Percentiles rank a stretch among this genome's conserved stretches.
Evolutionary conservation across 2,113 vertebrate genomes (phyloP).

Genomic region (Callionymus lyra): DNA sequence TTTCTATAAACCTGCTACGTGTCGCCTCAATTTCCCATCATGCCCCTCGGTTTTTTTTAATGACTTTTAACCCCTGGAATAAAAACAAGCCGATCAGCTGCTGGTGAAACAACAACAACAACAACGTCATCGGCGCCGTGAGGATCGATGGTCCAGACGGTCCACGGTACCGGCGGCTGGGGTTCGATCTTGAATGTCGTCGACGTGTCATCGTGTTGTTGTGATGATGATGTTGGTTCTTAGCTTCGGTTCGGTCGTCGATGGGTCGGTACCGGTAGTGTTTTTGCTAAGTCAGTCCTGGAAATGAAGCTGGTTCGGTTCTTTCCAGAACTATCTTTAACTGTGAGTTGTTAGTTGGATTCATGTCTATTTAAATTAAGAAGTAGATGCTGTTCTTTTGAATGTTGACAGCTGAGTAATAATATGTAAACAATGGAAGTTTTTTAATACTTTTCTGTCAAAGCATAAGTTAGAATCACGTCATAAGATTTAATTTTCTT

Average conservation of each 20-base stretch:
- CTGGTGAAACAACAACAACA: constrained; percentile 72
- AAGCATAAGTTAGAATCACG: constrained; percentile 2
- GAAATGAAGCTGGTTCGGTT: constrained; percentile 27
- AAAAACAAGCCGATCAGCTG: constrained; percentile 90
- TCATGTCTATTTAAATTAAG: too few species aligned
- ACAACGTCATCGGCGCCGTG: constrained; percentile 17
- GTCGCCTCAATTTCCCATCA: constrained; percentile 65
- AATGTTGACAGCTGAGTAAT: constrained; percentile 2
- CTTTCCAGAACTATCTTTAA: constrained; percentile 9
- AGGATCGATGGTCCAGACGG: constrained; percentile 21
- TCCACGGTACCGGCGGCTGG: constrained; percentile 12
- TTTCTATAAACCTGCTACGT: too few species aligned
- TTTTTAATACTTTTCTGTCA: constrained; percentile 15
- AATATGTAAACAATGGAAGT: constrained; percentile 19
- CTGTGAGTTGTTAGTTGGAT: not conserved
- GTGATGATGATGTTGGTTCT: constrained; percentile 14
- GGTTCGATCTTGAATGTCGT: constrained; percentile 9
- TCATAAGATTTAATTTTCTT: too few species aligned
- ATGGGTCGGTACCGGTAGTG: constrained; percentile 13
- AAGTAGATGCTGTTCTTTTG: not conserved
- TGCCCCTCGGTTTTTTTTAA: constrained; percentile 18
- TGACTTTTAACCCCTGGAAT: constrained; percentile 61
- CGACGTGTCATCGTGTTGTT: constrained; percentile 1
- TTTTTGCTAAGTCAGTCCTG: constrained; percentile 25
- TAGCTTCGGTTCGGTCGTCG: constrained; percentile 4